Evolutionary conservation across 2,797 vertebrate species (phyloP).

Genomic region (Hydrophis major): DNA sequence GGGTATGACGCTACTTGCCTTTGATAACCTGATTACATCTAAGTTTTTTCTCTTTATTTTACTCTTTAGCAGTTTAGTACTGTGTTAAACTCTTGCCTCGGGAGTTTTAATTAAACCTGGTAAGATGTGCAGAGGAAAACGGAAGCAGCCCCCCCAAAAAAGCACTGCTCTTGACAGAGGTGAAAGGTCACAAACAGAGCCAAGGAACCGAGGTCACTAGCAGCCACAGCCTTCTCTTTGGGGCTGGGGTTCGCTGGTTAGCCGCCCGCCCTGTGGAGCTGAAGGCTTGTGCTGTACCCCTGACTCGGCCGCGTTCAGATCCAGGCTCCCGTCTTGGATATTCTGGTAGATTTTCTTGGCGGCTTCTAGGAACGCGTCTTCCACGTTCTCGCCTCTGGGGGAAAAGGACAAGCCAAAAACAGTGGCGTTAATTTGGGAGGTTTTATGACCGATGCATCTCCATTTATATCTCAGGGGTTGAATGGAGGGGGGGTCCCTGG

Average conservation of each 20-base stretch:
- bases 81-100: conserved; percentile 70
- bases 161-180: conserved; percentile 73
- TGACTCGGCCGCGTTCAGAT: conserved; percentile 94
- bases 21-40: conserved; percentile 85
- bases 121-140: conserved; percentile 79
- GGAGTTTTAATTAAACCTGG: conserved; percentile 77
- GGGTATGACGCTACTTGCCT: conserved; percentile 81
- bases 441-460: too few species aligned
- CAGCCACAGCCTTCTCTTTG: conserved; percentile 98
- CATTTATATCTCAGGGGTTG: neutral
- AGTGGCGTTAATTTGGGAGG: conserved; percentile 29
- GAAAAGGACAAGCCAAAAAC: conserved; percentile 17
- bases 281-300: conserved; percentile 99
- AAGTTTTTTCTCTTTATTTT: conserved; percentile 66
- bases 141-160: conserved; percentile 66
- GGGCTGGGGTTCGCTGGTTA: conserved; percentile 98
- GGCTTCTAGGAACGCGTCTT: conserved; percentile 95
- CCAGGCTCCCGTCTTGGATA: conserved; percentile 96
- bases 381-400: conserved; percentile 91
- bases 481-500: neutral
- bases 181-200: conserved; percentile 70
- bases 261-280: conserved; percentile 91
- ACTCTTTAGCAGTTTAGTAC: conserved; percentile 71
- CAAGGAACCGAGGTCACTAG: conserved; percentile 82
- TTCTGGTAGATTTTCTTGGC: conserved; percentile 99